Evolutionary conservation across 2,113 vertebrate species (phyloP), one percentile per base, ranked within the genome.

Genomic region (Rhodinocichla rosea): DNA sequence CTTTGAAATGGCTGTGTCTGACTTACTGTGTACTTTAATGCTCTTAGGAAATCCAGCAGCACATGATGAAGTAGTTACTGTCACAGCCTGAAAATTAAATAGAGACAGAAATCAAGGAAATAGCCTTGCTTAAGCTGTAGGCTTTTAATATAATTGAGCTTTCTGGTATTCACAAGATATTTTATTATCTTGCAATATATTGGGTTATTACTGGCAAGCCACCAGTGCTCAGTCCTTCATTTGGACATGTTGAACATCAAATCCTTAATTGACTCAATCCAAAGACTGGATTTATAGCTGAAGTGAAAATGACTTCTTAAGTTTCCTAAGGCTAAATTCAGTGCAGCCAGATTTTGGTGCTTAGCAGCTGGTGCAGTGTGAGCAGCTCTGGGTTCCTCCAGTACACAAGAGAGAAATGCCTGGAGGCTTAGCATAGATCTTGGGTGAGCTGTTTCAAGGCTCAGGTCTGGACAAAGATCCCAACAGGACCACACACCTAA

Each of bases 271-370:
- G 78, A 55, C 56, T 92, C 74, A 81, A 10, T 74, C 57, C 16
- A 55, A 84, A 75, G 35, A 42, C 23, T 78, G 56, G 47, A 63
- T 92, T 92, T 89, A 59, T 81, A 81, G 47, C 73, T 91, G 60
- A 94, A n/a, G 56, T 82, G 80, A 69, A 92, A 96, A 92, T 91
- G 12, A 35, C 20, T 94, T 76, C 53, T 80, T 52, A 77, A 77
- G 59, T 87, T 84, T 92, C 84, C 74, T 56, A 20, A 87, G 74
- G 68, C 35, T 44, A 52, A 62, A 82, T 44, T 63, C 47, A 78
- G 68, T 37, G 23, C 50, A 67, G 68, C 24, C 77, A 71, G 84
- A 77, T 50, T 87, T 89, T 5, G 4, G 26, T 63, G 47, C 39
- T 84, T 55, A 91, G 47, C 68, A 89, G 37, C 30, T 0, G 0